Evolutionary conservation across 2,113 vertebrate genomes (phyloP).

Genomic region (Serinus canaria): DNA sequence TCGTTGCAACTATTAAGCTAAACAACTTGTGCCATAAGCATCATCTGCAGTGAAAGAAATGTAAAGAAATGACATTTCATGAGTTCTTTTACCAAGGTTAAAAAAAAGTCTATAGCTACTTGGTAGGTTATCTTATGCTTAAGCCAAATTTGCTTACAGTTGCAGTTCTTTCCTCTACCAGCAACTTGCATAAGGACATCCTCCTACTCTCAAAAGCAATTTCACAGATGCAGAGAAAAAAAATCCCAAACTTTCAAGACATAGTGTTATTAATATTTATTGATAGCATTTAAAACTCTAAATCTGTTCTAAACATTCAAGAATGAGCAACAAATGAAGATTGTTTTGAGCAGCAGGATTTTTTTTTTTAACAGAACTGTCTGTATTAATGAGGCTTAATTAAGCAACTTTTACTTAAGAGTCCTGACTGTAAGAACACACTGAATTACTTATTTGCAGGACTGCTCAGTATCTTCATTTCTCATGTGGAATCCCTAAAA

Average conservation of each 20-base stretch:
- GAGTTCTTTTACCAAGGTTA: background rate
- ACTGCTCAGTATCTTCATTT: background rate
- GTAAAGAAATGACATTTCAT: background rate
- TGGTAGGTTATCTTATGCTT: background rate
- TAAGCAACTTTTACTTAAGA: background rate
- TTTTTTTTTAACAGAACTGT: background rate
- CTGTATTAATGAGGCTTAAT: background rate
- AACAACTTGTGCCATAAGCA: background rate
- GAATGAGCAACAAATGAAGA: background rate
- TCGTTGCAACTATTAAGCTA: background rate
- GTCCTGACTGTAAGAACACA: background rate
- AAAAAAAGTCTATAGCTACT: background rate
- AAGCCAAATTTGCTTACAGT: background rate
- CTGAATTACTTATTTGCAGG: background rate
- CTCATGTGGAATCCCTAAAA: background rate
- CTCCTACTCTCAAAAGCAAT: background rate
- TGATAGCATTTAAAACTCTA: background rate
- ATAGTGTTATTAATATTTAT: background rate
- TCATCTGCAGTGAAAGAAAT: background rate
- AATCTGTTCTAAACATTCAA: background rate
- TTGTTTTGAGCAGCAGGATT: background rate
- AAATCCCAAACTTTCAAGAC: background rate
- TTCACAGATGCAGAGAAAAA: background rate
- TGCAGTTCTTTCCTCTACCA: background rate
- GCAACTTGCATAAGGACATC: background rate